These are phyloP conservation scores for Chaitophorus viminalis DNA, from an alignment of 2,888 invertebrate genomes.

Conservation along the genomic window DNA sequence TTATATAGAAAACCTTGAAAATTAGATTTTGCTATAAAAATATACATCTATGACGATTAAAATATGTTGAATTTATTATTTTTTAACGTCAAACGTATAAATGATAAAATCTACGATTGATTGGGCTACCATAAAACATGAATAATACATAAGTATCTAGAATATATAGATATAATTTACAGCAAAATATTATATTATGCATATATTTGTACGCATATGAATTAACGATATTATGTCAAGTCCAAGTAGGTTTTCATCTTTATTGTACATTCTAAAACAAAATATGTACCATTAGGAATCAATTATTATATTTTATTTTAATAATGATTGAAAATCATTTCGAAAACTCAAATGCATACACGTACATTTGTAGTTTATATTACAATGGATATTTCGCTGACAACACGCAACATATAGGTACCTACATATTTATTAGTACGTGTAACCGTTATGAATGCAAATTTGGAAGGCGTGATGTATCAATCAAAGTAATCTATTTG, in stretches of 20 bases:
- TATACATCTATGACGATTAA: not conserved
- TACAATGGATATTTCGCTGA: not conserved
- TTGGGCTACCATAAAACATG: not conserved
- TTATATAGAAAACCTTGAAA: slow-evolving; percentile 11
- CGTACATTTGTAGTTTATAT: not conserved
- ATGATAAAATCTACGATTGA: not conserved
- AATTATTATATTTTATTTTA: not conserved
- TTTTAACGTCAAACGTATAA: not conserved
- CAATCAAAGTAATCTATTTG: not conserved
- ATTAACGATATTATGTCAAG: not conserved
- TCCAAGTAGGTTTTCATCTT: not conserved
- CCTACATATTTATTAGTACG: too few species aligned
- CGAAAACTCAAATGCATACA: not conserved
- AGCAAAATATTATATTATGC: not conserved
- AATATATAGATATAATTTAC: not conserved
- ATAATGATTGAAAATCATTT: slow-evolving; percentile 18
- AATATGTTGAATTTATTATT: not conserved
- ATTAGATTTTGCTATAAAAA: not conserved
- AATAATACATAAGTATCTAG: not conserved
- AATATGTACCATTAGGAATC: not conserved
- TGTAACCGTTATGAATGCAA: too few species aligned
- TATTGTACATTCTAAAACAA: not conserved
- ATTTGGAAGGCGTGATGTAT: not conserved
- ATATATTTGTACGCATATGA: too few species aligned
- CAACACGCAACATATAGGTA: not conserved